These are phyloP conservation scores for Melinaea menophilus DNA, from an alignment of 2,888 invertebrate species.

Conservation along the genomic window DNA sequence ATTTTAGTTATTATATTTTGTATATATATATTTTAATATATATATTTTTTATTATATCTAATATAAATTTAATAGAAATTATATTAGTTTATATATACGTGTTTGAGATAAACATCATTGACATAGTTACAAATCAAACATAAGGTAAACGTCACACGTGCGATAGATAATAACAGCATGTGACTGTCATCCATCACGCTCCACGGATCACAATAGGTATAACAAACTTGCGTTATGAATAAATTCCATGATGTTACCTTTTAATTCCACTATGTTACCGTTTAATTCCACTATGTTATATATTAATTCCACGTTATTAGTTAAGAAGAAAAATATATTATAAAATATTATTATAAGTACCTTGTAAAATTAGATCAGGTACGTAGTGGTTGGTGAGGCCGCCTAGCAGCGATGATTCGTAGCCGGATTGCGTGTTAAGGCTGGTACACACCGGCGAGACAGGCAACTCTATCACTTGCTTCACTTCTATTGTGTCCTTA, in stretches of 20 bases:
- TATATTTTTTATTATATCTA: no score
- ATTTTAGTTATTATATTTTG: no score
- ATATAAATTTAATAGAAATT: no score
- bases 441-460: conserved; percentile 57
- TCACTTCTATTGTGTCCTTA: conserved; percentile 48
- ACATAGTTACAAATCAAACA: not conserved
- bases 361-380: conserved; percentile 87
- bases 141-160: conserved; percentile 1
- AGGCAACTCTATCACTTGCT: conserved; percentile 76
- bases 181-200: not conserved
- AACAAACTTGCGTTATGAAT: not conserved
- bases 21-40: no score
- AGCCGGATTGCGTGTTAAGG: conserved; percentile 55
- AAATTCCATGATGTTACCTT: no score
- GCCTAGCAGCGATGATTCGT: conserved; percentile 79
- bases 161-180: not conserved
- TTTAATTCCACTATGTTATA: not conserved
- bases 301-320: not conserved
- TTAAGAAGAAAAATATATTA: not conserved
- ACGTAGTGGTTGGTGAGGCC: conserved; percentile 82
- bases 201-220: not conserved
- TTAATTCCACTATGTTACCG: no score
- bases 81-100: not conserved
- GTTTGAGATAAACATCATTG: not conserved
- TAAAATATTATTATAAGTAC: conserved; percentile 38